Evolutionary conservation across 2,888 invertebrate genomes (phyloP).

Genomic region (Antheraea yamamai): DNA sequence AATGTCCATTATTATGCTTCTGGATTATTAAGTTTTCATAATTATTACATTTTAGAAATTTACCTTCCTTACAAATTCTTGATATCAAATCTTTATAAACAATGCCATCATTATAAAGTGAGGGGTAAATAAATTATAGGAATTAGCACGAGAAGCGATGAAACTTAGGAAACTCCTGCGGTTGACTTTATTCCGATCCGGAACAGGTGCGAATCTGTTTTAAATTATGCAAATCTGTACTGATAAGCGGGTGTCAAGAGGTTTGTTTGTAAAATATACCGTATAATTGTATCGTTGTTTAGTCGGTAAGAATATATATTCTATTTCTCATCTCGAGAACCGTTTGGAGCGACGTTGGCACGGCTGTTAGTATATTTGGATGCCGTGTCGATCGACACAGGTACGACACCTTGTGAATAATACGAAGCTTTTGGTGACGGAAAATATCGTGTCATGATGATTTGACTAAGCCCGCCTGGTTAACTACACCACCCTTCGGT

Average conservation of each 20-base stretch:
- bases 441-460: too few species aligned
- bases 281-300: background rate
- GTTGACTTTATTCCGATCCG: constrained; percentile 12
- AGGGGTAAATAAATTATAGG: constrained; percentile 3
- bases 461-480: too few species aligned
- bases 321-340: background rate
- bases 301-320: background rate
- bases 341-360: too few species aligned
- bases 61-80: background rate
- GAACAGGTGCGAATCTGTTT: constrained; percentile 18
- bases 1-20: too few species aligned
- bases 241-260: constrained; percentile 11
- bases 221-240: constrained; percentile 18
- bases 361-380: too few species aligned
- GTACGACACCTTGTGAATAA: too few species aligned
- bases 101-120: background rate
- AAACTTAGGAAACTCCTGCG: background rate
- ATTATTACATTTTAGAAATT: background rate
- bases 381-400: too few species aligned
- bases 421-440: too few species aligned
- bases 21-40: background rate
- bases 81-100: constrained; percentile 1
- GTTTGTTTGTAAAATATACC: background rate
- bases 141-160: constrained; percentile 5
- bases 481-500: too few species aligned